phyloP scores from a whole-genome alignment of 2,113 vertebrate genomes.

The Casuarius casuarius region DNA sequence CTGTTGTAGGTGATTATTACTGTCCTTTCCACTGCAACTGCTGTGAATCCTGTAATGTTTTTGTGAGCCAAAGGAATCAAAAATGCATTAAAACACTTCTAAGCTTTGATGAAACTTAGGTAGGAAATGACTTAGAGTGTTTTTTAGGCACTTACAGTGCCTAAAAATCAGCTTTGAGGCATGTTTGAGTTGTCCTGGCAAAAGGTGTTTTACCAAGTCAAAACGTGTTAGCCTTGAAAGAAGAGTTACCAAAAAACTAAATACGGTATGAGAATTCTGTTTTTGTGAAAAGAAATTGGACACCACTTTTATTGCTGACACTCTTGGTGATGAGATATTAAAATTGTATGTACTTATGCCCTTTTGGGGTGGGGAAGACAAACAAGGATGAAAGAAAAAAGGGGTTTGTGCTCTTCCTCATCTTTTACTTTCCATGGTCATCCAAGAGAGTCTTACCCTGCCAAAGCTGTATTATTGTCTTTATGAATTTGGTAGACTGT shows the following conservation, averaged over 20 bases:
- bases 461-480: not conserved
- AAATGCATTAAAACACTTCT: not conserved
- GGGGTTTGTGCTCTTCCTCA: not conserved
- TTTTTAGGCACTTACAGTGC: not conserved
- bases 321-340: not conserved
- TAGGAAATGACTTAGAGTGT: not conserved
- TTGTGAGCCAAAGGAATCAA: not conserved
- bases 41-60: not conserved
- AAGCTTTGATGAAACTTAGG: not conserved
- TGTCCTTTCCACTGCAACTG: not conserved
- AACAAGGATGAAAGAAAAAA: not conserved
- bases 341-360: not conserved
- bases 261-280: accelerated
- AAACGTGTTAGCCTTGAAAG: not conserved
- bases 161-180: not conserved
- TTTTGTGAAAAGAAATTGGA: not conserved
- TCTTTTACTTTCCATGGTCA: not conserved
- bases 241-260: not conserved
- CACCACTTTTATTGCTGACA: not conserved
- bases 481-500: not conserved
- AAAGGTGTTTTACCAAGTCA: not conserved
- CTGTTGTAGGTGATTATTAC: not conserved
- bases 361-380: accelerated
- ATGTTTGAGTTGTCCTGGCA: not conserved
- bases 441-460: not conserved